These are phyloP conservation scores for Lophius piscatorius DNA, from an alignment of 2,113 vertebrate genomes.

Conservation along the genomic window DNA sequence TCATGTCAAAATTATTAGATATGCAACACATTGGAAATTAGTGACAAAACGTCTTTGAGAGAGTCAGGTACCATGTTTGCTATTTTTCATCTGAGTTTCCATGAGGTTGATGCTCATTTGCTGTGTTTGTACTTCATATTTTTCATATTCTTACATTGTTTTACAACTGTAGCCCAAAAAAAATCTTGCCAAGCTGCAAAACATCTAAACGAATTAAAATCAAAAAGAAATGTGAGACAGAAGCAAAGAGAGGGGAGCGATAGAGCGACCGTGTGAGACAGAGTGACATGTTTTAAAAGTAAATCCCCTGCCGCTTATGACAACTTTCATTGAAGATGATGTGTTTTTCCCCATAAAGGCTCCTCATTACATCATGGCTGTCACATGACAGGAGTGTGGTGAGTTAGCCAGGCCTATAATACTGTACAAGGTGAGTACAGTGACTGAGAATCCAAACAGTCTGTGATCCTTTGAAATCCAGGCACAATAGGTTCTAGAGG, in stretches of 20 bases:
- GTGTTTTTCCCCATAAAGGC: conserved; percentile 32
- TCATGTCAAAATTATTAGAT: too few species aligned
- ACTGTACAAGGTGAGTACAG: background rate
- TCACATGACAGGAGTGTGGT: conserved; percentile 25
- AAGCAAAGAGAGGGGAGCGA: too few species aligned
- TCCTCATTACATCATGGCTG: conserved; percentile 9
- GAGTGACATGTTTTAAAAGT: conserved; percentile 26
- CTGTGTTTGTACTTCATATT: background rate
- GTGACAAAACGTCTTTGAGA: background rate
- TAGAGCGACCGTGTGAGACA: too few species aligned
- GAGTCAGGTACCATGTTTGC: conserved; percentile 21
- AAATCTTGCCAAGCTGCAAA: too few species aligned
- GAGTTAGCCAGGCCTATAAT: conserved; percentile 3
- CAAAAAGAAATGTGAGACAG: too few species aligned
- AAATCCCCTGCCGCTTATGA: conserved; percentile 65
- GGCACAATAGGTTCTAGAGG: too few species aligned
- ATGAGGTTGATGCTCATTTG: conserved; percentile 17
- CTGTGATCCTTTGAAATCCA: background rate
- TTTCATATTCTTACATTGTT: too few species aligned
- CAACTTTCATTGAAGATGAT: conserved; percentile 50
- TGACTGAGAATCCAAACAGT: background rate
- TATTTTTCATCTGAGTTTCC: conserved; percentile 32
- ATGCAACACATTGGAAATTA: conserved; percentile 10
- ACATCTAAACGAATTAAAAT: too few species aligned
- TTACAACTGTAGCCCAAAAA: too few species aligned